These are phyloP conservation scores for Plecturocebus donacophilus DNA, from an alignment of 2,113 vertebrate species.

Conservation along the genomic window DNA sequence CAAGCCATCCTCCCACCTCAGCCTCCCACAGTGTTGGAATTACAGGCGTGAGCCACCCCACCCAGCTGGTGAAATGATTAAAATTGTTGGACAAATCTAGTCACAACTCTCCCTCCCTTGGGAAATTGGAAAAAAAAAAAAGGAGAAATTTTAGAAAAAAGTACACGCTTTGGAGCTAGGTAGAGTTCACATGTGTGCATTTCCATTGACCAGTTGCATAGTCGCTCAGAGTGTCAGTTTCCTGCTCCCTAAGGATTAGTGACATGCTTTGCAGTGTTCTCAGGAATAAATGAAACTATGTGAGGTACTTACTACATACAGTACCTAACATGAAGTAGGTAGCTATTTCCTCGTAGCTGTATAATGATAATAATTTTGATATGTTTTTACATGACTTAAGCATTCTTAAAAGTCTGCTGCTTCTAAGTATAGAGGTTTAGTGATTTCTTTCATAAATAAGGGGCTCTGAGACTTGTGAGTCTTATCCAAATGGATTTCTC, in stretches of 20 bases:
- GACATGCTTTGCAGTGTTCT: background rate
- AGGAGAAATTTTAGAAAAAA: background rate
- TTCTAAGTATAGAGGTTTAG: background rate
- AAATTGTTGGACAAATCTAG: background rate
- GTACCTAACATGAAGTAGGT: background rate
- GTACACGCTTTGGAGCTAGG: background rate
- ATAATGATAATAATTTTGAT: constrained; percentile 4
- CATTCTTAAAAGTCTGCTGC: background rate
- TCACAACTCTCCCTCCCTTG: background rate
- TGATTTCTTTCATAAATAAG: constrained; percentile 3
- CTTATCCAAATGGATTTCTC: background rate
- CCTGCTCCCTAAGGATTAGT: background rate
- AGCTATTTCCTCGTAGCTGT: background rate
- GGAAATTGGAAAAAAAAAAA: background rate
- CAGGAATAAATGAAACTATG: background rate
- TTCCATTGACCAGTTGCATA: background rate
- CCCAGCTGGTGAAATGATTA: background rate
- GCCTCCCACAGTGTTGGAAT: no score
- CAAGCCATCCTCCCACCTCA: no score
- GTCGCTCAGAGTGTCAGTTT: background rate
- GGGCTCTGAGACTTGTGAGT: background rate
- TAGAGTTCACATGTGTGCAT: background rate
- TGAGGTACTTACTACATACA: background rate
- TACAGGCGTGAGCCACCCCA: no score
- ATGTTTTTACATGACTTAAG: background rate